Percentiles rank a stretch among this genome's conserved stretches.
Evolutionary conservation across 2,113 vertebrate species (phyloP).

Genomic region (Potamarius usumacintae): DNA sequence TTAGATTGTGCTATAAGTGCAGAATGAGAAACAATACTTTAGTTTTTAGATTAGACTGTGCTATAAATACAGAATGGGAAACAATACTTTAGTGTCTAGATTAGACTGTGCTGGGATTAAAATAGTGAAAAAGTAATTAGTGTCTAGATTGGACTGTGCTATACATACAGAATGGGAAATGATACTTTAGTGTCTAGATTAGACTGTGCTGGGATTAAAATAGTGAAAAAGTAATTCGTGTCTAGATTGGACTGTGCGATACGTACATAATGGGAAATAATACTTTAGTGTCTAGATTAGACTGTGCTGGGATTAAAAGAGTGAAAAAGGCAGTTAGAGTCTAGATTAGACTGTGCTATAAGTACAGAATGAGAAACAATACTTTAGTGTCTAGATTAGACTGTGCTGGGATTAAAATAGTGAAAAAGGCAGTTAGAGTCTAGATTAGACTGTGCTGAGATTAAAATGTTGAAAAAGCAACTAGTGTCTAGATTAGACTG

Average conservation of each 20-base stretch:
- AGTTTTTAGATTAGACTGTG: not conserved
- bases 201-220: not conserved
- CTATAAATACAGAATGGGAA: too few species aligned
- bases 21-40: too few species aligned
- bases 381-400: too few species aligned
- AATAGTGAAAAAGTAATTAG: not conserved
- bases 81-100: not conserved
- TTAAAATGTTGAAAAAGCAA: not conserved
- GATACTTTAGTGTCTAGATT: not conserved
- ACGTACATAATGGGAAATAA: not conserved
- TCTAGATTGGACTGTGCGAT: not conserved
- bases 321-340: too few species aligned
- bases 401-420: too few species aligned
- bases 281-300: not conserved
- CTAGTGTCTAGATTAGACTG: not conserved
- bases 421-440: not conserved
- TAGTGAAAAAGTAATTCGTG: not conserved
- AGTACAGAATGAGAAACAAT: not conserved
- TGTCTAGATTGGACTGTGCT: not conserved
- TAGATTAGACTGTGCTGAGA: not conserved
- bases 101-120: not conserved
- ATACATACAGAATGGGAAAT: not conserved
- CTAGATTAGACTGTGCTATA: not conserved
- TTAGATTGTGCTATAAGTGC: not conserved
- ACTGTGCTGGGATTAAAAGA: not conserved